Base-by-base conservation (phyloP, 37 sponge, comb jelly and placozoan species). In the Chondrosia reniformis region DNA sequence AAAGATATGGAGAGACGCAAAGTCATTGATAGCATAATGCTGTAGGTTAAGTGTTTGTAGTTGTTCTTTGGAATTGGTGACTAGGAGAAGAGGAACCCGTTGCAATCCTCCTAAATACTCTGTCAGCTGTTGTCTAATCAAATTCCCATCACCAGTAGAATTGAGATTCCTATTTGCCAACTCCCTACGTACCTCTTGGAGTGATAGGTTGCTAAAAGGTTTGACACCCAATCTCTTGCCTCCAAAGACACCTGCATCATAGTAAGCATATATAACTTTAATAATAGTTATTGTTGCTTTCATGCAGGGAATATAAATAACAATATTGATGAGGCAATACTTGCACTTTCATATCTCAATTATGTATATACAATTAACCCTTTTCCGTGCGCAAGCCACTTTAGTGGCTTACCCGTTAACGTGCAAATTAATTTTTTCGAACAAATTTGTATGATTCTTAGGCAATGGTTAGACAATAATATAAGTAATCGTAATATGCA, bases 21-120 rank as follows among this genome's bases (percentile, higher is more conserved):
- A 80, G 33, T 80, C 80, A 25, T 61, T n/a, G 33, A 80, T 42
- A 42, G 59, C 80, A 52, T 80, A 80, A 7, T 67, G 4, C n/a
- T 66, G 54, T 17, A 80, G 71, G 36, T 80, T 65, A 22, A 80
- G 71, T 2, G 28, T n/a, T 4, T 42, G 33, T 28, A 80, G 40
- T 33, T 64, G 33, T 61, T 32, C 33, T 65, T 39, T 19, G 10
- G 52, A 19, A 49, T 15, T 15, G 15, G 52, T 49, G 10, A 15
- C 15, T 19, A 19, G 15, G 52, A 15, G 10, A 49, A 19, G 15
- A 10, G 15, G 15, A 19, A 49, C 15, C 10, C 10, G 10, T 19
- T 15, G 15, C 10, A 19, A 49, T 19, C 10, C 52, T 49, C 15
- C 52, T 49, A 49, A 49, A 49, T 49, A 15, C 52, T 49, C 52